These are phyloP conservation scores for Phyllotis vaccarum DNA, from an alignment of 2,797 vertebrate species.

Conservation along the genomic window DNA sequence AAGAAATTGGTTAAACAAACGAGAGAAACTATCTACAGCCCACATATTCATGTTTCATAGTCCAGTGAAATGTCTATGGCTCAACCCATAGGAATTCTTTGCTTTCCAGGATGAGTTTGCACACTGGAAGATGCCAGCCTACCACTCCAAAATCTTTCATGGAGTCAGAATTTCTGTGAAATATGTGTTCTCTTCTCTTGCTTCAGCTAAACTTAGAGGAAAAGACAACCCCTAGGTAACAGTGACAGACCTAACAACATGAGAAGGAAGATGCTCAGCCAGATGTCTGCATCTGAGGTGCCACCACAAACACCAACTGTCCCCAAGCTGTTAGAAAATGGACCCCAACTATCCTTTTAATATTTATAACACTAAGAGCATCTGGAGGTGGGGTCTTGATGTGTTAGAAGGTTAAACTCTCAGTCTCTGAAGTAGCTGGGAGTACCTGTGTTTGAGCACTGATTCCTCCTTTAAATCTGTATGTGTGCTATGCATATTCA, in stretches of 20 bases:
- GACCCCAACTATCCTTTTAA: neutral
- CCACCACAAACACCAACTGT: neutral
- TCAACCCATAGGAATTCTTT: neutral
- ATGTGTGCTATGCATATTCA: neutral
- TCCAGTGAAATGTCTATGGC: neutral
- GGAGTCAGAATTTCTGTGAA: neutral
- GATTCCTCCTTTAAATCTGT: neutral
- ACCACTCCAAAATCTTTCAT: neutral
- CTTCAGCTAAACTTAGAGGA: neutral
- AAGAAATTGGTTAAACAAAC: neutral
- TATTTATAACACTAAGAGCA: neutral
- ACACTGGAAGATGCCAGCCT: neutral
- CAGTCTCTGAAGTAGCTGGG: neutral
- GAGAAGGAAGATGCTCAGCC: neutral
- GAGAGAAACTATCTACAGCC: neutral
- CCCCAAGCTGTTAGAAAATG: neutral
- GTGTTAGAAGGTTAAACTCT: neutral
- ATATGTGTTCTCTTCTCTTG: neutral
- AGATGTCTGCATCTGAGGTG: neutral
- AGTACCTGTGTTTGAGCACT: neutral
- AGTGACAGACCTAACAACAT: neutral
- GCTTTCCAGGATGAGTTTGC: neutral
- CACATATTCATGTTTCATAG: neutral
- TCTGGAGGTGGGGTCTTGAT: neutral
- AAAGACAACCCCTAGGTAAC: neutral